phyloP scores from a whole-genome alignment of 2,797 vertebrate species.

The Syngnathus acus region DNA sequence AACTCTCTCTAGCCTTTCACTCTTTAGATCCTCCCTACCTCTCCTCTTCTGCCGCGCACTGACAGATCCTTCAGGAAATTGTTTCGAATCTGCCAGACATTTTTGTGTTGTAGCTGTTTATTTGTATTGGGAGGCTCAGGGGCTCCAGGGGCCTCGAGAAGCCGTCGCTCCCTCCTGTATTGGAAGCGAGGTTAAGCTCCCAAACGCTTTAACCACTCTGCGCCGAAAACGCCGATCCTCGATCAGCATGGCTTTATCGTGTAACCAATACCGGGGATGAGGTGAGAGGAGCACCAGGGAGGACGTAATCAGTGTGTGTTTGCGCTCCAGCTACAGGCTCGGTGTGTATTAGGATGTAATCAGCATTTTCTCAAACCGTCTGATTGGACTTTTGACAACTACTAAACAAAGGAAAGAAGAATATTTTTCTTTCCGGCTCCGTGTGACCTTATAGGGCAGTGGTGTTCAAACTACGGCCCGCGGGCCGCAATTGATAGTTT shows the following conservation, averaged over 20 bases:
- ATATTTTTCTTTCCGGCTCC: conserved; percentile 38
- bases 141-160: conserved; percentile 12
- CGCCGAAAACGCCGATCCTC: conserved; percentile 51
- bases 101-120: conserved; percentile 63
- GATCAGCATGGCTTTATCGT: conserved; percentile 50
- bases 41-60: conserved; percentile 42
- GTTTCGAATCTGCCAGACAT: conserved; percentile 61
- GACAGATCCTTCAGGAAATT: conserved; percentile 70
- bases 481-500: too few species aligned
- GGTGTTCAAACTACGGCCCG: too few species aligned
- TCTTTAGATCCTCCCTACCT: conserved; percentile 20
- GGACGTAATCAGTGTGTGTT: conserved; percentile 57
- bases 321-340: conserved; percentile 38
- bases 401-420: conserved; percentile 31
- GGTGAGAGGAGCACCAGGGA: conserved; percentile 44
- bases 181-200: conserved; percentile 53
- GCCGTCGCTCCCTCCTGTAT: conserved; percentile 18
- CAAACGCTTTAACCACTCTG: conserved; percentile 31
- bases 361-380: conserved; percentile 58
- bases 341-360: conserved; percentile 65
- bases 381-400: conserved; percentile 62
- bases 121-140: conserved; percentile 47
- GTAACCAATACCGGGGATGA: conserved; percentile 56
- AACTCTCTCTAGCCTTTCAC: conserved; percentile 41
- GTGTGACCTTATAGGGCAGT: conserved; percentile 18